Base-by-base conservation (phyloP, 2,888 invertebrate species). In the Bellardia bayeri region DNA sequence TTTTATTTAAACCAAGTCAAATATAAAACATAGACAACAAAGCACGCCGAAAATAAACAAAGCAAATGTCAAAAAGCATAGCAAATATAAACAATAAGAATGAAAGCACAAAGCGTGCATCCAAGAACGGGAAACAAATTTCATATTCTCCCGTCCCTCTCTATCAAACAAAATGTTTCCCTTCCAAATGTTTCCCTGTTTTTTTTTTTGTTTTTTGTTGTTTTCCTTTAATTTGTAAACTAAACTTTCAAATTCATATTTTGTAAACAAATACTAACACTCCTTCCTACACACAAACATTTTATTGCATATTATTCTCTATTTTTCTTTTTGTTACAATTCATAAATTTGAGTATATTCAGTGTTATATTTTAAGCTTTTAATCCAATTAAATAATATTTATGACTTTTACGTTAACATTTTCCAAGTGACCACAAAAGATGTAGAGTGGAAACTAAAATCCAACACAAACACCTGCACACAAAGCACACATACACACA, bases 371-470 rank as follows among this genome's bases (percentile, higher is more conserved):
- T 84, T 83, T 82, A 80, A 85, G 84, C 86, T 88, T 81, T 86
- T 86, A 86, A 86, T 88, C 84, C 86, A 84, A 86, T 86, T 88
- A 86, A 82, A 84, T 85, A 75, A 81, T 81, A 81, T 83, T 86
- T 88, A 81, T 75, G 66, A 76, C 88, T 89, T 82, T 85, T 79
- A 69, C 75, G 56, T 80, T 88, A 78, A 79, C 82, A 69, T 86
- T 88, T 89, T 82, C 66, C 82, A 86, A 89, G 72, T 82, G 85
- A 74, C 84, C 86, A 85, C 80, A 86, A 61, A 56, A 82, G 81
- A 75, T 71, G 51, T n/a, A 63, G 76, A 81, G 71, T 49, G 30
- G 14, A 75, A 75, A 61, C 11, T 58, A 42, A 86, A 85, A n/a
- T 71, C 49, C 30, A 49, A 51, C 6, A 61, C 45, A 40, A 64